phyloP scores from a whole-genome alignment of 1,140 invertebrate species.

The Wiebesia pumilae region DNA sequence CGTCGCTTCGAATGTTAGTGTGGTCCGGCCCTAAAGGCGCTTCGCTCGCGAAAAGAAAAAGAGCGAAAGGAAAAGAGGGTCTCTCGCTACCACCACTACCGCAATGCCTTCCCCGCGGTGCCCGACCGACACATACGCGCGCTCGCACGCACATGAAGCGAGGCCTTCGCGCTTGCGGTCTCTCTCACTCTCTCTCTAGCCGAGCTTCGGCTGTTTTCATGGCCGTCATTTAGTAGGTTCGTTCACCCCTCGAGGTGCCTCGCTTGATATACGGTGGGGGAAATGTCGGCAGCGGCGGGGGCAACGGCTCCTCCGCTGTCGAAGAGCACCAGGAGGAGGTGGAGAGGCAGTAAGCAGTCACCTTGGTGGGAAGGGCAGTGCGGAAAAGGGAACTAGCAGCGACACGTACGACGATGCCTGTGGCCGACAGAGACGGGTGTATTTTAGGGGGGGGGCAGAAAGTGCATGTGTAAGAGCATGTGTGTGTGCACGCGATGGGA shows the following conservation, averaged over 20 bases:
- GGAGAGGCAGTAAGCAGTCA: constrained; percentile 26
- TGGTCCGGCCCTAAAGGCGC: constrained; percentile 43
- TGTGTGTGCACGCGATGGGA: too few relatives aligned
- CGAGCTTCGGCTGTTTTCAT: constrained; percentile 75
- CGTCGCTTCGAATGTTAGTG: constrained; percentile 13
- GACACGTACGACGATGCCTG: constrained; percentile 31
- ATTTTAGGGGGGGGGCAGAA: neutral
- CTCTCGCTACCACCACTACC: constrained; percentile 13
- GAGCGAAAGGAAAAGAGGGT: constrained; percentile 50
- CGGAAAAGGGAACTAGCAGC: constrained; percentile 43
- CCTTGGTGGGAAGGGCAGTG: constrained; percentile 46
- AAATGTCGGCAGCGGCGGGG: constrained; percentile 29
- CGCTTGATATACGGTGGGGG: neutral
- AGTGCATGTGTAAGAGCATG: too few relatives aligned
- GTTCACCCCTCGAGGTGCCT: constrained; percentile 69
- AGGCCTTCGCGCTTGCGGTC: too few relatives aligned
- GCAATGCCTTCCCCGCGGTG: neutral
- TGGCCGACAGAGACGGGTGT: constrained; percentile 34
- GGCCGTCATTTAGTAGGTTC: constrained; percentile 76
- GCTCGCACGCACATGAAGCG: constrained; percentile 34
- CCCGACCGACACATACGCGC: neutral
- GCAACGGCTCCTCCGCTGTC: constrained; percentile 45
- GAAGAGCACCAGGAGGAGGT: neutral
- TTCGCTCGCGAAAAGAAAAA: constrained; percentile 41
- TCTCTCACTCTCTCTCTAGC: constrained; percentile 54